Percentiles rank a stretch among this genome's conserved stretches.
phyloP scores from a whole-genome alignment of 2,797 vertebrate species.

The Esox lucius region DNA sequence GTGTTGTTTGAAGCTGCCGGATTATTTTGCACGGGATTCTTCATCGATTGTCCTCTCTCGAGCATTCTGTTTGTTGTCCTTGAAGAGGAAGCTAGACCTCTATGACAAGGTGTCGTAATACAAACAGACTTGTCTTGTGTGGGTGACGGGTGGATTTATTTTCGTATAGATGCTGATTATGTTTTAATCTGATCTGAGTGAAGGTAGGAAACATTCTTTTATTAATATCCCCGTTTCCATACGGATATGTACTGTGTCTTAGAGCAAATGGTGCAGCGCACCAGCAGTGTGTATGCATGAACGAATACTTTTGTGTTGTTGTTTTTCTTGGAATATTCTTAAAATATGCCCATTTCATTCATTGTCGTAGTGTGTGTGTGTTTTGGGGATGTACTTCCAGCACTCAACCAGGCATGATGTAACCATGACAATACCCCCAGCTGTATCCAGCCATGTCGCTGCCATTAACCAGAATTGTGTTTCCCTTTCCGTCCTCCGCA shows the following conservation, averaged over 20 bases:
- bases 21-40: slow-evolving; percentile 49
- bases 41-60: slow-evolving; percentile 39
- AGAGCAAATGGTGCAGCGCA: slow-evolving; percentile 72
- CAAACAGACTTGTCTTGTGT: slow-evolving; percentile 17
- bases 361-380: slow-evolving; percentile 15
- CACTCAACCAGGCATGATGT: slow-evolving; percentile 10
- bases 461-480: slow-evolving; percentile 17
- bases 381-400: background rate
- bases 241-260: slow-evolving; percentile 41
- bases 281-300: slow-evolving; percentile 27
- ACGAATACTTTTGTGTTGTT: slow-evolving; percentile 14
- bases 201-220: slow-evolving; percentile 53
- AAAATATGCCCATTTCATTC: too few relatives aligned
- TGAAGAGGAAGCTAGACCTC: slow-evolving; percentile 25
- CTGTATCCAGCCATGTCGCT: slow-evolving; percentile 24
- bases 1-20: slow-evolving; percentile 13
- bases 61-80: slow-evolving; percentile 34
- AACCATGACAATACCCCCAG: slow-evolving; percentile 18
- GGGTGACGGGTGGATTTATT: slow-evolving; percentile 13
- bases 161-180: slow-evolving; percentile 46
- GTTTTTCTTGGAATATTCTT: too few relatives aligned
- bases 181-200: slow-evolving; percentile 44
- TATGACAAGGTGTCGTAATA: slow-evolving; percentile 23
- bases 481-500: slow-evolving; percentile 53
- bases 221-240: slow-evolving; percentile 43